These are phyloP conservation scores for Leuciscus waleckii DNA, from an alignment of 2,797 vertebrate genomes.

Conservation along the genomic window DNA sequence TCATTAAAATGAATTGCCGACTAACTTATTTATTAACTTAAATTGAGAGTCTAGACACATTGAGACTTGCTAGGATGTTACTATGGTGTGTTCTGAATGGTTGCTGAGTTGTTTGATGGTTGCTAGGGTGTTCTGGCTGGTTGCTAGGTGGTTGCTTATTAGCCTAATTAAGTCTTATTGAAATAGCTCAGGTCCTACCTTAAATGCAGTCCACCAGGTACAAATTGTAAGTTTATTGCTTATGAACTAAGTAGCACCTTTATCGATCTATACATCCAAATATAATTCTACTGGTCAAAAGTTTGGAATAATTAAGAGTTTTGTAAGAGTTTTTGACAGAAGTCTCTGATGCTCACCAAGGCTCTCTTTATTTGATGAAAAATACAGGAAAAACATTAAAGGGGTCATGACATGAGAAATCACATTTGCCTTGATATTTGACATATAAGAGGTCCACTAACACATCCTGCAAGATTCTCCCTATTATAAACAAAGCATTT, in stretches of 20 bases:
- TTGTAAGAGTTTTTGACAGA: not conserved
- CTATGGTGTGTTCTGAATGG: not conserved
- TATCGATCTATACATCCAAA: not conserved
- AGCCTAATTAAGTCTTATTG: not conserved
- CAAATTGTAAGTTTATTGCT: not conserved
- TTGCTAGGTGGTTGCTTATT: not conserved
- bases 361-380: not conserved
- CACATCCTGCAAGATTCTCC: not conserved
- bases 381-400: not conserved
- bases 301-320: not conserved
- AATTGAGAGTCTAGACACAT: not conserved
- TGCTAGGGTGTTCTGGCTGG: not conserved
- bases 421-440: not conserved
- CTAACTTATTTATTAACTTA: not conserved
- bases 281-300: not conserved
- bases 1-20: not conserved
- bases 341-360: not conserved
- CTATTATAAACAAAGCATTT: too few species aligned
- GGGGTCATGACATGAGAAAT: not conserved
- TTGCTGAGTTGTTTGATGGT: not conserved
- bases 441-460: not conserved
- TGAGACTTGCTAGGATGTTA: not conserved
- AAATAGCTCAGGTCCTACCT: not conserved
- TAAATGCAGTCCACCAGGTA: not conserved
- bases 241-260: not conserved